Evolutionary conservation across 2,797 vertebrate genomes (phyloP), one percentile per base, ranked within the genome.

Genomic region (Danio choprae): DNA sequence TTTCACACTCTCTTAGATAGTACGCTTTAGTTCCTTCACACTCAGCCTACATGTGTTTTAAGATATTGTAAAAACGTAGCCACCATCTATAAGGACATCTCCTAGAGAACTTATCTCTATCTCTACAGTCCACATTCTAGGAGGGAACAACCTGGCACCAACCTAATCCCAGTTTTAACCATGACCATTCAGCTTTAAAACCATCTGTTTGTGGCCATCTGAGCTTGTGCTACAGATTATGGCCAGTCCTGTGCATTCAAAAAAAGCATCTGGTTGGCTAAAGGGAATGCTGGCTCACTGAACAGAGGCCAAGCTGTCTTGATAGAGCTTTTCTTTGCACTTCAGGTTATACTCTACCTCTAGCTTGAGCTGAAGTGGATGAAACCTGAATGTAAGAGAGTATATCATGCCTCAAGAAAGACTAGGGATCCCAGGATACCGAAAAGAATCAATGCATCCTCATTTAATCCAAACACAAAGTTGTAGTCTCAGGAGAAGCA

Each of bases 161-260:
- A 79, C 88, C 87, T 81, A 86, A 86, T 91, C 87, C 88, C 90
- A 86, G 87, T 89, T 92, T 87, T 87, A 91, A 88, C 88, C 88
- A 90, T 86, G 91, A 89, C 89, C 90, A 91, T 92, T 93, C 90
- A 89, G 89, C 90, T 93, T 92, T 88, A 90, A 91, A 93, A 92
- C 89, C 91, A 92, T 93, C 93, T 93, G 92, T 92, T 91, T 90
- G 89, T 89, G 89, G 88, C 89, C 90, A 88, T 90, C 90, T 91
- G 88, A 90, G 70, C 60, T 63, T 50, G 44, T 41, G n/a, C 78
- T 71, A 53, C 89, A 92, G 92, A 93, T 93, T 93, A 92, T 87
- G 90, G 90, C 90, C 87, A 89, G 89, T 91, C 91, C 89, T 90
- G 88, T 79, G 60, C 6, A 72, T 62, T 83, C 65, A 81, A 51